phyloP scores from a whole-genome alignment of 2,888 invertebrate species.

The Nebria brevicollis region DNA sequence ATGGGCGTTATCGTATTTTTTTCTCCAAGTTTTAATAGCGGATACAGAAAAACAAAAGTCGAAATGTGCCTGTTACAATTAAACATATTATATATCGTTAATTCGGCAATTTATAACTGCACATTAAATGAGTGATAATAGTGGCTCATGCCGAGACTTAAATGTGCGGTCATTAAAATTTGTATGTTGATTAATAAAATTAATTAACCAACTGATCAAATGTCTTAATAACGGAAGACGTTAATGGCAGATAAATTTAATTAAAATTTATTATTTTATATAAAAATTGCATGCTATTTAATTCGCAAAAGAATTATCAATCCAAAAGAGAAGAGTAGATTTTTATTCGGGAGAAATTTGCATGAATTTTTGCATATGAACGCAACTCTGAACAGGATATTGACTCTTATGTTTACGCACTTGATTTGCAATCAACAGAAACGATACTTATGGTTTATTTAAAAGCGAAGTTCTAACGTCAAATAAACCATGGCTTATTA shows the following conservation, averaged over 20 bases:
- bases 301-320: neutral
- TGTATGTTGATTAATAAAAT: slow-evolving; percentile 1
- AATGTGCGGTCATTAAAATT: slow-evolving; percentile 4
- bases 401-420: slow-evolving; percentile 4
- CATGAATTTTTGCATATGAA: no score
- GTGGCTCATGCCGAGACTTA: slow-evolving; percentile 34
- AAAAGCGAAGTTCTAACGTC: neutral
- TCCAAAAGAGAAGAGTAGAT: no score
- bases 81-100: slow-evolving; percentile 21
- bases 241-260: slow-evolving; percentile 10
- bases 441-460: neutral
- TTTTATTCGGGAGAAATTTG: no score
- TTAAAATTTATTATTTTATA: slow-evolving; percentile 5
- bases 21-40: neutral
- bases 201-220: neutral
- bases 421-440: neutral
- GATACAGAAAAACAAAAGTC: neutral
- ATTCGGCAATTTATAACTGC: slow-evolving; percentile 33
- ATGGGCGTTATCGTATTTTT: neutral
- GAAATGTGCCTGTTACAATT: neutral
- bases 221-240: slow-evolving; percentile 2
- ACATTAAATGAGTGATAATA: slow-evolving; percentile 27
- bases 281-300: neutral
- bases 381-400: neutral
- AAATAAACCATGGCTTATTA: slow-evolving; percentile 14